These are phyloP conservation scores for Epicampocera succincta DNA, from an alignment of 2,888 invertebrate species.

Conservation along the genomic window DNA sequence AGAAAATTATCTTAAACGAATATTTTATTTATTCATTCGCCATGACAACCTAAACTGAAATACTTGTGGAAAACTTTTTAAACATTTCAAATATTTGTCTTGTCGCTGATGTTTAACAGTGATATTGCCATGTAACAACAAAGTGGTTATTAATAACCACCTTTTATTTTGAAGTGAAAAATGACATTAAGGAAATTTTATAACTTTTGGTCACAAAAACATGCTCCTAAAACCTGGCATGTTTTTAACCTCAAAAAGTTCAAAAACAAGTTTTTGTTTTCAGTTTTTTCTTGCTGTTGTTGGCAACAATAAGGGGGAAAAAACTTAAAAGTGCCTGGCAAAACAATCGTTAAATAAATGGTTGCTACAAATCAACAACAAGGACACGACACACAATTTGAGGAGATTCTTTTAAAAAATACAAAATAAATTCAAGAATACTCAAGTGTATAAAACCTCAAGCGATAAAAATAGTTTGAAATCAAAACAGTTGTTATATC, in stretches of 20 bases:
- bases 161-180: background rate
- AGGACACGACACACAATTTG: slow-evolving; percentile 37
- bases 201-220: background rate
- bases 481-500: too few relatives aligned
- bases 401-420: background rate
- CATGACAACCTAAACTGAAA: too few relatives aligned
- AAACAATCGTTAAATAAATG: slow-evolving; percentile 27
- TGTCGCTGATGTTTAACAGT: background rate
- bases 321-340: background rate
- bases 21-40: too few relatives aligned
- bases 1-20: too few relatives aligned
- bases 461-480: too few relatives aligned
- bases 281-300: too few relatives aligned
- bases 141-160: slow-evolving; percentile 16
- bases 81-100: too few relatives aligned
- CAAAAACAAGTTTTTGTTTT: too few relatives aligned
- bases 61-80: too few relatives aligned
- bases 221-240: slow-evolving; percentile 24
- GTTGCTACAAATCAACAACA: slow-evolving; percentile 47
- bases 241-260: slow-evolving; percentile 14
- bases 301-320: too few relatives aligned
- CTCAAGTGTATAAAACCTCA: too few relatives aligned
- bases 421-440: slow-evolving; percentile 3
- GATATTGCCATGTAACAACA: background rate
- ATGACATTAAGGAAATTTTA: slow-evolving; percentile 4